These are phyloP conservation scores for Holcopasites calliopsidis DNA, from an alignment of 1,140 invertebrate genomes.

Conservation along the genomic window DNA sequence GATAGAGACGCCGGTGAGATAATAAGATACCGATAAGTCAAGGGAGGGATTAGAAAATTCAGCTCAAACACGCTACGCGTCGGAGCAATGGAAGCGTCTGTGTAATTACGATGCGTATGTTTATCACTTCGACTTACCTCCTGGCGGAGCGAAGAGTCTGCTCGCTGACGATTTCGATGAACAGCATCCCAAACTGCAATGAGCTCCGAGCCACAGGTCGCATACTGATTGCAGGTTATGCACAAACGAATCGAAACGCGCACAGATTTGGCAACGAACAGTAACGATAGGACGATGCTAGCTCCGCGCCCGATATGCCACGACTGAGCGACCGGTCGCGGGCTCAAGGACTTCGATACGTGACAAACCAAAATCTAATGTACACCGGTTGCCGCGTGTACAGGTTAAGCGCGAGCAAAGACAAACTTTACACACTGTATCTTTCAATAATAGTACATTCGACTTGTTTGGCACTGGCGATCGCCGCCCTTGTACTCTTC, in stretches of 20 bases:
- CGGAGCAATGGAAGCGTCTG: neutral
- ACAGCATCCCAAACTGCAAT: too few relatives aligned
- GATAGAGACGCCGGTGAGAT: slow-evolving; percentile 7
- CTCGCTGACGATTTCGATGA: neutral
- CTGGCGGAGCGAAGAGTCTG: too few relatives aligned
- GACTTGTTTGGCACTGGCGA: too few relatives aligned
- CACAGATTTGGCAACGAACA: neutral
- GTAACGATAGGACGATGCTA: neutral
- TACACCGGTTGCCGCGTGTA: too few relatives aligned
- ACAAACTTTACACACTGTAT: too few relatives aligned
- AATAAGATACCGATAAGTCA: slow-evolving; percentile 17
- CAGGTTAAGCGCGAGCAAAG: too few relatives aligned
- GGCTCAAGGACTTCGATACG: neutral
- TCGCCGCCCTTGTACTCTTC: neutral
- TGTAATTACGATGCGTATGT: neutral
- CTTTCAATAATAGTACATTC: too few relatives aligned
- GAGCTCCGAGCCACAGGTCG: too few relatives aligned
- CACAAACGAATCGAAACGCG: neutral
- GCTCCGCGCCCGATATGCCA: too few relatives aligned
- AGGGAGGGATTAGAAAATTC: slow-evolving; percentile 4
- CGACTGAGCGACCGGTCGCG: neutral
- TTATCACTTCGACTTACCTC: slow-evolving; percentile 3
- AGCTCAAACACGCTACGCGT: neutral
- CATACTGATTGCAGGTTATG: too few relatives aligned
- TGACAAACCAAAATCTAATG: neutral